These are phyloP conservation scores for Germaria angustata DNA, from an alignment of 2,888 invertebrate genomes.

Conservation along the genomic window DNA sequence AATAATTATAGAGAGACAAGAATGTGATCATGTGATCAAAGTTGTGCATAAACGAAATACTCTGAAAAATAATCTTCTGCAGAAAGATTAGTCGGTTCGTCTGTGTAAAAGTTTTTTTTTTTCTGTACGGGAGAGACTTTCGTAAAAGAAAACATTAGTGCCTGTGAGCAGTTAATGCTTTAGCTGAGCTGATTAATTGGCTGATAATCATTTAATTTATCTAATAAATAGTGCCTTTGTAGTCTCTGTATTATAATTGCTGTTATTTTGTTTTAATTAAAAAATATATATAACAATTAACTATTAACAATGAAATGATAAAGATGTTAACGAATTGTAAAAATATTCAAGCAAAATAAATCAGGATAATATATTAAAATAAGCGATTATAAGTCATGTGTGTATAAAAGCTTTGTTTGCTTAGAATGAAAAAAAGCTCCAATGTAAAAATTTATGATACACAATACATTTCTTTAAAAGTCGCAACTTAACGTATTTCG, in stretches of 20 bases:
- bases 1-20: too few species aligned
- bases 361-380: neutral
- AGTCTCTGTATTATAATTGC: neutral
- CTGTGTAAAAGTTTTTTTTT: too few species aligned
- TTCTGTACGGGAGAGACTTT: neutral
- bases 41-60: too few species aligned
- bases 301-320: slow-evolving; percentile 35
- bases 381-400: neutral
- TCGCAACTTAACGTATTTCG: too few species aligned
- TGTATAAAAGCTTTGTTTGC: too few species aligned
- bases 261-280: neutral
- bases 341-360: slow-evolving; percentile 6
- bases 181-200: slow-evolving; percentile 58
- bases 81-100: too few species aligned
- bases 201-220: slow-evolving; percentile 58
- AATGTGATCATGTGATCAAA: too few species aligned
- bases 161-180: slow-evolving; percentile 5
- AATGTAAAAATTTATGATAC: too few species aligned
- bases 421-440: too few species aligned
- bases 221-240: slow-evolving; percentile 36
- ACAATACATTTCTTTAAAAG: too few species aligned
- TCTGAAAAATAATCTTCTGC: too few species aligned
- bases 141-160: neutral
- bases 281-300: slow-evolving; percentile 30
- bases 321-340: slow-evolving; percentile 14